A percentile compares a stretch with the other conserved stretches of the same genome.
phyloP scores from a whole-genome alignment of 1,140 invertebrate genomes.

The Asobara japonica region DNA sequence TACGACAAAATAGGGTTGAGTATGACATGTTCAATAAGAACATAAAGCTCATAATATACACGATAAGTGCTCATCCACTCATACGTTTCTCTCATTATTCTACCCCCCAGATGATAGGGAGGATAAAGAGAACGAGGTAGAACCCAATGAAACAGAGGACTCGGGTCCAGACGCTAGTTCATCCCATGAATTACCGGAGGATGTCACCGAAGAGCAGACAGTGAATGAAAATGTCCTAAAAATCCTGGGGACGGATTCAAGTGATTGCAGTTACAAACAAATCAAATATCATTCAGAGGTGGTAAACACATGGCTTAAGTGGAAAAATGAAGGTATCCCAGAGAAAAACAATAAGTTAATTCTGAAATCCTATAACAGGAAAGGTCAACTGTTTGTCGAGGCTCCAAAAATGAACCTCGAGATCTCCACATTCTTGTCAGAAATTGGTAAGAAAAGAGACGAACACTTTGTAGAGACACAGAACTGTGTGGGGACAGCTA shows the following conservation, averaged over 20 bases:
- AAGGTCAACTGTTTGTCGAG: conserved; percentile 22
- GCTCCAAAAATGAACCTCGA: conserved; percentile 34
- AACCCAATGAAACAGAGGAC: no score
- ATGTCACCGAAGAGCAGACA: no score
- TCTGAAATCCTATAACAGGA: conserved; percentile 23
- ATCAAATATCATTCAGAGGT: not conserved
- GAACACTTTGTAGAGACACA: conserved; percentile 25
- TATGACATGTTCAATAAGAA: no score
- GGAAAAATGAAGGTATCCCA: conserved; percentile 16
- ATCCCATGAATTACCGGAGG: no score
- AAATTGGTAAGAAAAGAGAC: conserved; percentile 27
- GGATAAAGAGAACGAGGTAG: no score
- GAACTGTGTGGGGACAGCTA: conserved; percentile 23
- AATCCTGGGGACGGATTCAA: not conserved
- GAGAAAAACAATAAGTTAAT: conserved; percentile 24
- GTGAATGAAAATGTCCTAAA: not conserved
- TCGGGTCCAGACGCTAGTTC: no score
- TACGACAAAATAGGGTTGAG: no score
- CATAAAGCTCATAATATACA: no score
- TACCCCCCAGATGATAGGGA: no score
- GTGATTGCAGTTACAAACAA: not conserved
- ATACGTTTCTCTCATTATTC: no score
- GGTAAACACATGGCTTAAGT: not conserved
- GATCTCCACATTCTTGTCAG: conserved; percentile 19
- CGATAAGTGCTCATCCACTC: no score